These are phyloP conservation scores for Mastigias papua DNA, from an alignment of 30 jellyfish, hydroid and myxozoan genomes.

Conservation along the genomic window DNA sequence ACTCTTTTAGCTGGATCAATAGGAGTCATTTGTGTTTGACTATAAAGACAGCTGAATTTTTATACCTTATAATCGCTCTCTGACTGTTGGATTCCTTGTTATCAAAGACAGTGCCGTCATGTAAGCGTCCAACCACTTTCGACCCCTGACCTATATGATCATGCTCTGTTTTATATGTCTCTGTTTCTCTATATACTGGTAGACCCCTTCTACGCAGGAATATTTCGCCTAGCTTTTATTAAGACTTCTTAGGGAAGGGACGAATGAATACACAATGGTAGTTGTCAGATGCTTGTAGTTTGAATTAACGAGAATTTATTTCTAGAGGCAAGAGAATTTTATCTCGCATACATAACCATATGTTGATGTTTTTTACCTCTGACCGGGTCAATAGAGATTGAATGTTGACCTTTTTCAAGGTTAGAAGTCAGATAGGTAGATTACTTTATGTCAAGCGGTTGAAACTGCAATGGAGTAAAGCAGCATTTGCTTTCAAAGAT, in stretches of 20 bases:
- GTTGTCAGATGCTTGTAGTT: not conserved
- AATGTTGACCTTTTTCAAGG: not conserved
- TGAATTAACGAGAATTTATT: not conserved
- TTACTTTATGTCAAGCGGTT: not conserved
- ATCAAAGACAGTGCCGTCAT: too few relatives aligned
- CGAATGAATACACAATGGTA: not conserved
- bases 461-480: not conserved
- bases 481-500: not conserved
- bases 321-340: not conserved
- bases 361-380: constrained; percentile 2
- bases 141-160: too few relatives aligned
- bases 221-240: too few relatives aligned
- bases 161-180: too few relatives aligned
- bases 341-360: not conserved
- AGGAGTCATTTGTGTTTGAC: too few relatives aligned
- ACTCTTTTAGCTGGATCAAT: too few relatives aligned
- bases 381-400: not conserved
- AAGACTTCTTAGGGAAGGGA: not conserved
- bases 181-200: too few relatives aligned
- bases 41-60: too few relatives aligned
- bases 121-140: too few relatives aligned
- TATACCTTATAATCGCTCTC: too few relatives aligned
- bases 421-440: not conserved
- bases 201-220: too few relatives aligned
- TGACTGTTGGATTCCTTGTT: too few relatives aligned